A percentile compares a stretch with the other conserved stretches of the same genome.
Evolutionary conservation across 2,797 vertebrate species (phyloP).

Genomic region (Muraenolepis orangiensis): DNA sequence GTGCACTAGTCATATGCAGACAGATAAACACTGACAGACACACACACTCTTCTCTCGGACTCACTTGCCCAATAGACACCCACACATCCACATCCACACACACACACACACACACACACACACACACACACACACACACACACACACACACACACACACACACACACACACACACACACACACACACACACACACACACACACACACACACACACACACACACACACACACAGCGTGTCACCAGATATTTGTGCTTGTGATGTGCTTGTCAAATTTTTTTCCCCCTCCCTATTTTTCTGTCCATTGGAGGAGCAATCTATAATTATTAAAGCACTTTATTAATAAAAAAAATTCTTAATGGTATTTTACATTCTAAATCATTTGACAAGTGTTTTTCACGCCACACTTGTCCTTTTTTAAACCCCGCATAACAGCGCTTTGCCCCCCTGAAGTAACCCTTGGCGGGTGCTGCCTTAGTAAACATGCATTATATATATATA

Average conservation of each 20-base stretch:
- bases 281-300: background rate
- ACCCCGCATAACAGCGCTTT: background rate
- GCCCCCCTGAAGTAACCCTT: background rate
- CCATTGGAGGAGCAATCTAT: background rate
- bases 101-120: background rate
- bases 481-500: constrained; percentile 1
- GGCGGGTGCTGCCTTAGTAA: background rate
- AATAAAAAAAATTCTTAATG: background rate
- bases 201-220: background rate
- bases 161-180: background rate
- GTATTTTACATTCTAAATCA: background rate
- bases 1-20: background rate
- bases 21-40: background rate
- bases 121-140: background rate
- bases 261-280: too few species aligned
- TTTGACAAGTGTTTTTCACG: background rate
- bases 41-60: background rate
- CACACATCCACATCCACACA: background rate
- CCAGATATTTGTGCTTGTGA: background rate
- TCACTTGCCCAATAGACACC: background rate
- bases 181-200: background rate
- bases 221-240: background rate
- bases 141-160: too few species aligned
- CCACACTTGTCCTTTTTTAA: background rate
- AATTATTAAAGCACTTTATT: background rate